Conservation (phyloP, 30 jellyfish, hydroid and myxozoan genomes). For the Hydra vulgaris region DNA sequence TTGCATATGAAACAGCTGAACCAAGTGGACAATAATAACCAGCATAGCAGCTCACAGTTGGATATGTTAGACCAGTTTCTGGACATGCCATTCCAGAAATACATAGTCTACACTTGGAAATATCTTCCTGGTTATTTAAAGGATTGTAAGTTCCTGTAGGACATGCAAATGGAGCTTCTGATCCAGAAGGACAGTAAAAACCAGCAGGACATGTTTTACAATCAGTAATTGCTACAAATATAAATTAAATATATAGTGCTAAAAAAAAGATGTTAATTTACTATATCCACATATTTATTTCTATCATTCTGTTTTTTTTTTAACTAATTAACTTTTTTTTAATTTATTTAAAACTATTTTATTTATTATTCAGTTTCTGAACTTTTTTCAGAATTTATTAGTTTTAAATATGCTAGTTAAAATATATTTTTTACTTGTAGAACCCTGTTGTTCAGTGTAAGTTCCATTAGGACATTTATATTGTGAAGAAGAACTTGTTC, state of each 20-base stretch:
- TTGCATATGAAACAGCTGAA: constrained; percentile 43
- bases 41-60: constrained; percentile 73
- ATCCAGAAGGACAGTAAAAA: constrained; percentile 59
- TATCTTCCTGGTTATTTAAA: constrained; percentile 38
- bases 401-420: no score
- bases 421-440: no score
- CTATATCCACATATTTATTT: no score
- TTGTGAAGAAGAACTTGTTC: constrained; percentile 55
- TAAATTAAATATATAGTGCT: background rate
- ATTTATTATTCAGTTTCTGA: no score
- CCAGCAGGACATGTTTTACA: constrained; percentile 91
- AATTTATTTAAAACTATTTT: no score
- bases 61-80: constrained; percentile 59
- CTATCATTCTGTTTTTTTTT: no score
- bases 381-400: no score
- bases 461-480: constrained; percentile 87
- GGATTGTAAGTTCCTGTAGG: constrained; percentile 91
- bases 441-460: constrained; percentile 80
- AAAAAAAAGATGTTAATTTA: no score
- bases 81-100: constrained; percentile 99
- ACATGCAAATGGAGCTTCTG: constrained; percentile 73
- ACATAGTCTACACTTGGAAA: constrained; percentile 67
- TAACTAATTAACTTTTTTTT: no score
- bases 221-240: constrained; percentile 48
- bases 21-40: constrained; percentile 99